Percentiles rank a stretch among this genome's conserved stretches.
These are phyloP conservation scores for Sander lucioperca DNA, from an alignment of 2,113 vertebrate genomes.

Conservation along the genomic window DNA sequence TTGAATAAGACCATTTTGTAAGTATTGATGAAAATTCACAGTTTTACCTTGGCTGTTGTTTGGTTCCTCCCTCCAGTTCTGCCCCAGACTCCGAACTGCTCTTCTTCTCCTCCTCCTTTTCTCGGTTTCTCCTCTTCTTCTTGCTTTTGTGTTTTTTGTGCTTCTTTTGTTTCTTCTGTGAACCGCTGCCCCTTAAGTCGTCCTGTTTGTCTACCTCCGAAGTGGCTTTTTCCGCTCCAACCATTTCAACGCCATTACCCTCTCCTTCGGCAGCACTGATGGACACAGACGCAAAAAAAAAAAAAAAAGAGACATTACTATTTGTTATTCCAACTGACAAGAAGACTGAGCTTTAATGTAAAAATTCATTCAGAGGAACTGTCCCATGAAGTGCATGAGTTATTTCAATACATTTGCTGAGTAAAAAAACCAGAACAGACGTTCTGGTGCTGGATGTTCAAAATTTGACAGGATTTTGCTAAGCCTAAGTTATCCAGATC, in stretches of 20 bases:
- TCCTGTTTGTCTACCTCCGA: constrained; percentile 68
- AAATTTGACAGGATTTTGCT: too few relatives aligned
- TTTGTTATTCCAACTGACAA: too few relatives aligned
- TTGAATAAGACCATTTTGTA: neutral
- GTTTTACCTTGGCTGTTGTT: constrained; percentile 71
- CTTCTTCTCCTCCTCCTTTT: constrained; percentile 85
- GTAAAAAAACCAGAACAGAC: neutral
- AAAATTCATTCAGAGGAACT: neutral
- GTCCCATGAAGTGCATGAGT: neutral
- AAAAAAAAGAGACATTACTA: neutral
- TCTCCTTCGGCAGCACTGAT: constrained; percentile 21
- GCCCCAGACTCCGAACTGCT: constrained; percentile 81
- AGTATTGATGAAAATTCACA: neutral
- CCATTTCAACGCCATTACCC: neutral
- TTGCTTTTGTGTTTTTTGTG: constrained; percentile 97
- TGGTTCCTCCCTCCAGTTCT: constrained; percentile 78
- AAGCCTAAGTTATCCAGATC: neutral
- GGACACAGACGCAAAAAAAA: constrained; percentile 3
- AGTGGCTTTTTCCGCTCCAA: neutral
- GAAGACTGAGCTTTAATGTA: too few relatives aligned
- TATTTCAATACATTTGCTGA: neutral
- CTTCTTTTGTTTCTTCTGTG: constrained; percentile 91
- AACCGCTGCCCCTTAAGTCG: constrained; percentile 73
- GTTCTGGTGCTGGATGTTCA: too few relatives aligned
- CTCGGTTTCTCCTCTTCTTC: constrained; percentile 92